Evolutionary conservation across 2,113 vertebrate genomes (phyloP).

Genomic region (Montifringilla adamsi): DNA sequence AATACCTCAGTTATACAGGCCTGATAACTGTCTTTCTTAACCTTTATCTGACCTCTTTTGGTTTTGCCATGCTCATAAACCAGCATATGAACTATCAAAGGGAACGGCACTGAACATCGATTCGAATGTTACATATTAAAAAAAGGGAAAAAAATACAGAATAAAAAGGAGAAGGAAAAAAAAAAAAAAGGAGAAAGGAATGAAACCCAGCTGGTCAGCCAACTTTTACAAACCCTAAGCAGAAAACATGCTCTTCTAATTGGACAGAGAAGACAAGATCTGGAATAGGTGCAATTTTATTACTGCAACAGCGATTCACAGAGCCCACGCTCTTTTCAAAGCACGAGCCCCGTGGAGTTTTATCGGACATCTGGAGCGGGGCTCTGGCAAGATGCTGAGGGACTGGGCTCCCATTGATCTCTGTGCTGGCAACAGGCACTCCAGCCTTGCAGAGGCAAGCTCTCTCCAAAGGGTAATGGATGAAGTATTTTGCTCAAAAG

Average conservation of each 20-base stretch:
- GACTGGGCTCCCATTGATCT: slow-evolving; percentile 54
- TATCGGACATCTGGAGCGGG: slow-evolving; percentile 46
- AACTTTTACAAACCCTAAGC: slow-evolving; percentile 47
- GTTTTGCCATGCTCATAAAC: slow-evolving; percentile 52
- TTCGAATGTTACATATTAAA: slow-evolving; percentile 41
- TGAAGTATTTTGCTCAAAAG: slow-evolving; percentile 4
- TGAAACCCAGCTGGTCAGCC: slow-evolving; percentile 58
- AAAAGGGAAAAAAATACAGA: background rate
- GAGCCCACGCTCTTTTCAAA: slow-evolving; percentile 52
- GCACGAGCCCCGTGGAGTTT: slow-evolving; percentile 29
- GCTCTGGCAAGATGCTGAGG: slow-evolving; percentile 46
- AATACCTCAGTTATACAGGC: slow-evolving; percentile 30
- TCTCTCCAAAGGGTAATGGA: background rate
- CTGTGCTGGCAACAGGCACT: background rate
- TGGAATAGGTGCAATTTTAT: slow-evolving; percentile 62
- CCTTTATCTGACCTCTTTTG: slow-evolving; percentile 57
- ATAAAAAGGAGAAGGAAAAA: background rate
- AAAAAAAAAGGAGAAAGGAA: background rate
- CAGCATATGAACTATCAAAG: slow-evolving; percentile 57
- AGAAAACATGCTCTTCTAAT: slow-evolving; percentile 57
- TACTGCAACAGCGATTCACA: slow-evolving; percentile 23
- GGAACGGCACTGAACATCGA: slow-evolving; percentile 11
- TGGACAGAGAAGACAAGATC: slow-evolving; percentile 59
- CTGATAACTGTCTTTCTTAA: slow-evolving; percentile 57
- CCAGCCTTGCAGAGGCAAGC: background rate